phyloP scores from a whole-genome alignment of 64 coral and sea anemone genomes.

The Montipora cactus region DNA sequence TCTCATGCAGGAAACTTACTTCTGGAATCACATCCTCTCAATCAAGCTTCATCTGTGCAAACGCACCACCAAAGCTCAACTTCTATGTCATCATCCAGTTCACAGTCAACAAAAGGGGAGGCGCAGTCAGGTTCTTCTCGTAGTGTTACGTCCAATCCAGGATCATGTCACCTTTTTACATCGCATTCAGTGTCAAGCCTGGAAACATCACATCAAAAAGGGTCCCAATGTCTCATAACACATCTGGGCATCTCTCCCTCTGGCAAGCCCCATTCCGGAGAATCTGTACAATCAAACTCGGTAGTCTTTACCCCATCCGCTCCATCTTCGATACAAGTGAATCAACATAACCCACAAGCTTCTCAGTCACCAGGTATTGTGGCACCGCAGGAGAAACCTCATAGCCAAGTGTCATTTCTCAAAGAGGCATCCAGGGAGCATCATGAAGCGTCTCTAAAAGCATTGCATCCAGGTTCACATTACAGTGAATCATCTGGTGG shows the following conservation, averaged over 20 bases:
- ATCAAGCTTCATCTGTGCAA: not conserved
- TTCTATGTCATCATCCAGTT: not conserved
- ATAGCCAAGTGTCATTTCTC: not conserved
- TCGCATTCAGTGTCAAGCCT: not conserved
- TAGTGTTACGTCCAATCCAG: not conserved
- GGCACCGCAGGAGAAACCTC: constrained; percentile 10
- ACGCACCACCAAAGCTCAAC: not conserved
- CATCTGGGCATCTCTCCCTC: not conserved
- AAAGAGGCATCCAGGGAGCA: not conserved
- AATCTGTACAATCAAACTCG: not conserved
- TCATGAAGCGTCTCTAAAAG: not conserved
- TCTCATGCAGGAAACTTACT: not conserved
- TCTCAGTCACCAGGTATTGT: constrained; percentile 22
- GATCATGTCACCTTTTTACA: not conserved
- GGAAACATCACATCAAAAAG: not conserved
- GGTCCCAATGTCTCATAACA: not conserved
- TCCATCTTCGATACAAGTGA: not conserved
- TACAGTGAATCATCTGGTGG: not conserved
- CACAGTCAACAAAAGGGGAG: not conserved
- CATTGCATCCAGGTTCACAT: not conserved
- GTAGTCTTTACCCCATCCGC: not conserved
- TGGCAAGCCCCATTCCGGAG: not conserved
- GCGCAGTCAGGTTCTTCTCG: not conserved
- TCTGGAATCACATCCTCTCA: not conserved
- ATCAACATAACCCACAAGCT: not conserved